Percentiles rank a stretch among this genome's conserved stretches.
phyloP scores from a whole-genome alignment of 2,113 vertebrate genomes.

The Zosterops pallidus region DNA sequence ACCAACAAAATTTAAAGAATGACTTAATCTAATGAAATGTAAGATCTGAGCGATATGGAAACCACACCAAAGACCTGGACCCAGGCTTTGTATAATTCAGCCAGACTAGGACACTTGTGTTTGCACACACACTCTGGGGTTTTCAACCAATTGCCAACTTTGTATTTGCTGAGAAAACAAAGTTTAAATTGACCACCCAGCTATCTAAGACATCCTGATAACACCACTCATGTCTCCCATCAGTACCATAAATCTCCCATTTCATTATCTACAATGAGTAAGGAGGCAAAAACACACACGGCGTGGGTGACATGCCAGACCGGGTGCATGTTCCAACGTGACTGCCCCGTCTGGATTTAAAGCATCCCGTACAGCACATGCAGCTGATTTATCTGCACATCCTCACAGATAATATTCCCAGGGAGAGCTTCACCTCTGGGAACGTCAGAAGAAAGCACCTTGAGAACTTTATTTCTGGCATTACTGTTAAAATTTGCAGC shows the following conservation, averaged over 20 bases:
- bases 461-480: not conserved
- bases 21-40: conserved; percentile 61
- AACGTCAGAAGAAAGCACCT: not conserved
- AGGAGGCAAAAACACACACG: conserved; percentile 33
- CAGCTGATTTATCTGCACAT: not conserved
- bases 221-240: conserved; percentile 48
- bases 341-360: not conserved
- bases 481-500: not conserved
- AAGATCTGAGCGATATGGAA: conserved; percentile 64
- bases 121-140: conserved; percentile 33
- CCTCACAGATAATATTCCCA: not conserved
- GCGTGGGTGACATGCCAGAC: conserved; percentile 25
- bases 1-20: conserved; percentile 57
- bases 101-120: conserved; percentile 43
- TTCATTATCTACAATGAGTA: not conserved
- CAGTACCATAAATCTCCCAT: conserved; percentile 39
- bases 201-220: conserved; percentile 65
- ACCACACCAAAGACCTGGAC: conserved; percentile 44
- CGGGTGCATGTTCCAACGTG: not conserved
- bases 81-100: conserved; percentile 46
- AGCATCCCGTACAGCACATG: not conserved
- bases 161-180: conserved; percentile 72
- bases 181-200: conserved; percentile 71
- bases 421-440: not conserved
- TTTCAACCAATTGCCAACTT: conserved; percentile 66